Conservation (phyloP, 1,140 invertebrate species). For the Telenomus remus region DNA sequence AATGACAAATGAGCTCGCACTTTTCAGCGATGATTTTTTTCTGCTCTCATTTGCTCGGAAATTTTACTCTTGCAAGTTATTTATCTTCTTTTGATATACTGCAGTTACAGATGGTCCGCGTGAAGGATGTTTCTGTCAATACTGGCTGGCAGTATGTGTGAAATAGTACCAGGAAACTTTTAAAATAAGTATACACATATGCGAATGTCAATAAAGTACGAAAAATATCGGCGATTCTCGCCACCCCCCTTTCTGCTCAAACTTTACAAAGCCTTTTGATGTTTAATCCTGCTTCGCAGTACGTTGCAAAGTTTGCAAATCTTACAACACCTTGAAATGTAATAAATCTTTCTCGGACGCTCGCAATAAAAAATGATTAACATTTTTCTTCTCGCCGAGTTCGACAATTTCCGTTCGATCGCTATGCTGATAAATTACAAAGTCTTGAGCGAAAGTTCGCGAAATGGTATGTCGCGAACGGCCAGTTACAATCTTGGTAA, state of each 20-base stretch:
- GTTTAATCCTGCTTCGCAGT: not conserved
- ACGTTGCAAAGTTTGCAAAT: not conserved
- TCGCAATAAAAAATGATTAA: too few species aligned
- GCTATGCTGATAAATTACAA: conserved; percentile 16
- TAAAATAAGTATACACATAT: conserved; percentile 7
- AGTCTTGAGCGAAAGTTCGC: conserved; percentile 25
- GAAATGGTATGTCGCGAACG: conserved; percentile 29
- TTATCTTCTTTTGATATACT: conserved; percentile 16
- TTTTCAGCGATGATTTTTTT: not conserved
- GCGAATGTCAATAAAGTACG: conserved; percentile 11
- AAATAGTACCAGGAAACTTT: conserved; percentile 8
- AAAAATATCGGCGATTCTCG: not conserved
- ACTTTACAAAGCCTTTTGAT: not conserved
- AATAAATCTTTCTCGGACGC: too few species aligned
- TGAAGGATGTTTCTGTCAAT: conserved; percentile 30
- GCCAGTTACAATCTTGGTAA: conserved; percentile 38
- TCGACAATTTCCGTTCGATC: too few species aligned
- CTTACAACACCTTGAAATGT: not conserved
- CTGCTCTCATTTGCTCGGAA: not conserved
- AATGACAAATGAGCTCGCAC: not conserved
- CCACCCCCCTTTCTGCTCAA: not conserved
- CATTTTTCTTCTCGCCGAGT: too few species aligned
- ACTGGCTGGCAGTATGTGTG: conserved; percentile 9
- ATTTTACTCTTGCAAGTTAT: conserved; percentile 4
- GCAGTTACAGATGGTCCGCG: conserved; percentile 3